Conservation (phyloP, 2,797 vertebrate genomes). For the Cirrhinus mrigala region DNA sequence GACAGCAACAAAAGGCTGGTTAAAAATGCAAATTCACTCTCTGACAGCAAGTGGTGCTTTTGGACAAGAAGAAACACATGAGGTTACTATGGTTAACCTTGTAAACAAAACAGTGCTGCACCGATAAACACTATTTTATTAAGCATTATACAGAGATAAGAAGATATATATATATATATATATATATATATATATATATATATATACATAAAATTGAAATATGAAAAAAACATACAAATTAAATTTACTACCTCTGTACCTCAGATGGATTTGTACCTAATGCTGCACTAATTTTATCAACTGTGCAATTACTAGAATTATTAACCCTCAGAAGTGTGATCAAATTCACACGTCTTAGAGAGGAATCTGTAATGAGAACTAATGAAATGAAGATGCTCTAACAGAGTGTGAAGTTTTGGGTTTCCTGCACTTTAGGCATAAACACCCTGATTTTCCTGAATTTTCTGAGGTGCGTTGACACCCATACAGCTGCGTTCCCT, state of each 20-base stretch:
- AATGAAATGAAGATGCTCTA: background rate
- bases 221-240: no score
- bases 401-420: background rate
- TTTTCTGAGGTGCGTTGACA: background rate
- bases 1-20: background rate
- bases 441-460: constrained; percentile 5
- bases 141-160: no score
- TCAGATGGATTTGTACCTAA: background rate
- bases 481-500: background rate
- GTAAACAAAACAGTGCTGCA: background rate
- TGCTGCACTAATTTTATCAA: background rate
- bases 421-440: constrained; percentile 1
- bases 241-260: no score
- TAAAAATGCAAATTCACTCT: background rate
- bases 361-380: background rate
- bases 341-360: background rate
- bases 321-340: background rate
- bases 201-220: no score
- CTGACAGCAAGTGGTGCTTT: background rate
- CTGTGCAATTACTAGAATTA: background rate
- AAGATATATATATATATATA: no score
- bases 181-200: no score
- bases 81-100: background rate
- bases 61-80: background rate
- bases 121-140: no score